Evolutionary conservation across 1,140 invertebrate species (phyloP), one percentile per base, ranked within the genome.

Genomic region (Anastatus disparis): DNA sequence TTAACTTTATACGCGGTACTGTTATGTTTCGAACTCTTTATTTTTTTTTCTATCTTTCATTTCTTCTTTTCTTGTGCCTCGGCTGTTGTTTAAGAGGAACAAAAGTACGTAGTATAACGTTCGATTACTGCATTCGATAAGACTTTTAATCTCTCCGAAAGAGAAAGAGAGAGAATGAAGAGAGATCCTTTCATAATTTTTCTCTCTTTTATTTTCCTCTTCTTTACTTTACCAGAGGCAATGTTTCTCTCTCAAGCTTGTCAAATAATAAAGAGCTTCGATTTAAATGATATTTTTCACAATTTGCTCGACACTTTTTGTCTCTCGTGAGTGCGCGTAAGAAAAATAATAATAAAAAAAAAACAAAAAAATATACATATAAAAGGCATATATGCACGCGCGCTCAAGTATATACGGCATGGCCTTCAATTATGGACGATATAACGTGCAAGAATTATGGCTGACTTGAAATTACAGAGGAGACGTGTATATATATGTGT

Each of bases 281-380:
- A 70, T 70, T 63, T 63, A 70, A 70, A 63, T 53, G 40, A 56
- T 62, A 63, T 70, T 70, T 55, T 62, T 70, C 52, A 70, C 38
- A 62, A 55, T 70, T 15, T 46, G 20, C 48, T 62, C 55, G 58
- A 70, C 48, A 70, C 35, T 61, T 62, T 70, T 55, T 61, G 55
- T 58, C 58, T 59, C 26, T 3, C 12, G n/a, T 24, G 0, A 20
- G 15, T 7, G 13, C 8, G n/a, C n/a, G n/a, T n/a, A n/a, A n/a
- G n/a, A n/a, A n/a, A n/a, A n/a, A n/a, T n/a, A n/a, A n/a, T n/a
- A n/a, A n/a, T n/a, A n/a, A n/a, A n/a, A n/a, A n/a, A n/a, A n/a
- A n/a, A n/a, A n/a, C n/a, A n/a, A n/a, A n/a, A n/a, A n/a, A n/a
- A n/a, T n/a, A n/a, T n/a, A n/a, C n/a, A n/a, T n/a, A n/a, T n/a